phyloP scores from a whole-genome alignment of 2,888 invertebrate genomes.

The Sarcophaga caerulescens region DNA sequence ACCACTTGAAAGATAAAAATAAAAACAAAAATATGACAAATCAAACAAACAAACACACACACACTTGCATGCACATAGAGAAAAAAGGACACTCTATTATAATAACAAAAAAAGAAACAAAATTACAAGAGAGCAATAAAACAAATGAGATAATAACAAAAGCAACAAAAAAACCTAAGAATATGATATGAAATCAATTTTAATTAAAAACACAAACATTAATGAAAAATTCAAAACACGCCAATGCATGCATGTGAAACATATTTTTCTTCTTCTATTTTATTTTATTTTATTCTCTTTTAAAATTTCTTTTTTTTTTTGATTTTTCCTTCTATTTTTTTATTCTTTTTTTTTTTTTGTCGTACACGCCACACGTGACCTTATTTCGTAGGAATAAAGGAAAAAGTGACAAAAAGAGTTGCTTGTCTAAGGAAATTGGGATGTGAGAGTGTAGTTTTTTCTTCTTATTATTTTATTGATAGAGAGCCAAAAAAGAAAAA shows the following conservation, averaged over 20 bases:
- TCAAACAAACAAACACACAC: not conserved
- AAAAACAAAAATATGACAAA: not conserved
- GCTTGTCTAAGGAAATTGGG: no score
- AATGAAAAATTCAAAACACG: conserved; percentile 68
- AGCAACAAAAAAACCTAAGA: not conserved
- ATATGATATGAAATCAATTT: conserved; percentile 62
- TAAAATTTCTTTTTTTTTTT: no score
- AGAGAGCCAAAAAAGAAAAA: not conserved
- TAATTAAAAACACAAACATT: conserved; percentile 68
- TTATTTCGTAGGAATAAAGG: conserved; percentile 59
- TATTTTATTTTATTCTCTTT: no score
- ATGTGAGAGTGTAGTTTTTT: no score
- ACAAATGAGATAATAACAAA: not conserved
- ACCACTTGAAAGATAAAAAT: no score
- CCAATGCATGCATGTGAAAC: conserved; percentile 61
- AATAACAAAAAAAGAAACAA: not conserved
- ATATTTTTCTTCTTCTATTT: no score
- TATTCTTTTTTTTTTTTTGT: conserved; percentile 16
- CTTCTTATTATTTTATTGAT: no score
- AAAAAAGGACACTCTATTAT: no score
- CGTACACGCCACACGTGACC: conserved; percentile 66
- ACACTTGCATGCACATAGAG: no score
- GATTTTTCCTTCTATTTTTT: conserved; percentile 28
- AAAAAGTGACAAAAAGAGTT: not conserved
- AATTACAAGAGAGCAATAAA: not conserved